Evolutionary conservation across 35 echinoderm and acorn worm species (phyloP).

Genomic region (Holothuria glaberrima): DNA sequence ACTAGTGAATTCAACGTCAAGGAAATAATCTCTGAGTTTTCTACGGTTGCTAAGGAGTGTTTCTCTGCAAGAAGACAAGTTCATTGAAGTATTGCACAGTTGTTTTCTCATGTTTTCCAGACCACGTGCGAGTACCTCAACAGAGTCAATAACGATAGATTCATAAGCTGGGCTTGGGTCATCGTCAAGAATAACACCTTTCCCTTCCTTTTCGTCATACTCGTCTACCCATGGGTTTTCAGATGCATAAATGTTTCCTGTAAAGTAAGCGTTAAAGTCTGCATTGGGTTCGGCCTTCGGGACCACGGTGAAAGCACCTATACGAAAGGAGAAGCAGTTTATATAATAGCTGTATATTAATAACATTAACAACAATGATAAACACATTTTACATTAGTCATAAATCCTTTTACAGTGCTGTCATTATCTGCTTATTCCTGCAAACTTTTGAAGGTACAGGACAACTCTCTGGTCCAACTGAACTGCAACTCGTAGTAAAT

Average conservation of each 20-base stretch:
- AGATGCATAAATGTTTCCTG: background rate
- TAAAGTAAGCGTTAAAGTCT: background rate
- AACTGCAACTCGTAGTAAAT: too few species aligned
- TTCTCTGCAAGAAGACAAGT: background rate
- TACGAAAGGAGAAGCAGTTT: background rate
- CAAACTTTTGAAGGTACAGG: too few species aligned
- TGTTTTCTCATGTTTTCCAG: slow-evolving; percentile 14
- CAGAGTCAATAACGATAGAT: slow-evolving; percentile 51
- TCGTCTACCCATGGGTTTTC: slow-evolving; percentile 36
- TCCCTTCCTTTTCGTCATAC: background rate
- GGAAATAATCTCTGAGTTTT: slow-evolving; percentile 27
- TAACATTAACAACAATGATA: too few species aligned
- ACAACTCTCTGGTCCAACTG: too few species aligned
- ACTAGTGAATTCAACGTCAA: slow-evolving; percentile 38
- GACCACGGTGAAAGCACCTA: slow-evolving; percentile 14
- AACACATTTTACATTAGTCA: too few species aligned
- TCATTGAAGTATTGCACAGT: background rate
- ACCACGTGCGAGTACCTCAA: slow-evolving; percentile 25
- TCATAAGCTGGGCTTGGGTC: background rate
- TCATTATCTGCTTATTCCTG: too few species aligned
- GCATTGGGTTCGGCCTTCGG: background rate
- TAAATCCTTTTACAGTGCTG: too few species aligned
- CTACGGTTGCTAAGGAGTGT: background rate
- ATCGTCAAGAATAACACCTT: background rate
- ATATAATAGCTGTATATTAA: background rate